Evolutionary conservation across 2,797 vertebrate species (phyloP).

Genomic region (Podarcis lilfordi): DNA sequence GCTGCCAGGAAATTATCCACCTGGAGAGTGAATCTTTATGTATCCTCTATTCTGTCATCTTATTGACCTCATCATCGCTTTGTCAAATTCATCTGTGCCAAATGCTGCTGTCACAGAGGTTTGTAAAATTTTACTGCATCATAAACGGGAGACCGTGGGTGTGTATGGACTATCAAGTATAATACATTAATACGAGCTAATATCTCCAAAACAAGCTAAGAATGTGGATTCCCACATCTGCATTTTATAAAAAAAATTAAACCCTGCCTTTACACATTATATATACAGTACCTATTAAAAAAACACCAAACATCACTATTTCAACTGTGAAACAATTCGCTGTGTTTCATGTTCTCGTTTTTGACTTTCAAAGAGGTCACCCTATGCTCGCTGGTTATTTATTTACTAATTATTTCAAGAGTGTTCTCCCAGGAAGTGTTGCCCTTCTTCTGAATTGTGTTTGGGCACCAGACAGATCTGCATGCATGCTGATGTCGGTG

Average conservation of each 20-base stretch:
- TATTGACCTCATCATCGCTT: constrained; percentile 41
- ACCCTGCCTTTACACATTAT: not conserved
- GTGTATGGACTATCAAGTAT: not conserved
- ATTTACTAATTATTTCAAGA: not conserved
- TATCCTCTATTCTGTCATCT: not conserved
- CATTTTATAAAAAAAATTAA: not conserved
- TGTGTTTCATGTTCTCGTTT: not conserved
- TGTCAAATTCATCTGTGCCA: constrained; percentile 17
- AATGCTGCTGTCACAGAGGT: constrained; percentile 34
- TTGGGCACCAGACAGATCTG: not conserved
- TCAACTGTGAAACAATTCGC: not conserved
- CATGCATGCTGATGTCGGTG: too few relatives aligned
- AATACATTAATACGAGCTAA: not conserved
- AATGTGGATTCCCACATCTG: not conserved
- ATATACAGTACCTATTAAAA: not conserved
- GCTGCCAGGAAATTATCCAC: constrained; percentile 43
- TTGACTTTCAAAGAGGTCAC: not conserved
- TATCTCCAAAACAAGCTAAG: not conserved
- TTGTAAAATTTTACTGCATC: not conserved
- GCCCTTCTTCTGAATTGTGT: not conserved
- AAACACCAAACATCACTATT: not conserved
- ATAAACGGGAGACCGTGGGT: not conserved
- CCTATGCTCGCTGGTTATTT: not conserved
- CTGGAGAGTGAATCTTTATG: constrained; percentile 8
- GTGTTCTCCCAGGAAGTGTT: not conserved